These are phyloP conservation scores for Cephalopachus bancanus DNA, from an alignment of 2,797 vertebrate genomes.

Conservation along the genomic window DNA sequence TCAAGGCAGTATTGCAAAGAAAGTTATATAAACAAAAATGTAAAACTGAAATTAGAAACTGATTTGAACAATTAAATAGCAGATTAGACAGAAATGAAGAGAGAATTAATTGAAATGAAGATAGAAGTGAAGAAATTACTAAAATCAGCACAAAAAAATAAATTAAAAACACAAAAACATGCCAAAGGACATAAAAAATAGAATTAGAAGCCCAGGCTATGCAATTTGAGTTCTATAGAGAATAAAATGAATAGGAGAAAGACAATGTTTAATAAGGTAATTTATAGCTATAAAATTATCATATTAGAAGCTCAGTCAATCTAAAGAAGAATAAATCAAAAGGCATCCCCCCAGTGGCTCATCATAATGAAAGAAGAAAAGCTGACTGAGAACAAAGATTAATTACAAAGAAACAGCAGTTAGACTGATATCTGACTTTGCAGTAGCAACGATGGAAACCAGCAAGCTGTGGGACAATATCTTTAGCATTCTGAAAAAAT, in stretches of 20 bases:
- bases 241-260: not conserved
- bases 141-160: not conserved
- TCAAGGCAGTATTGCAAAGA: not conserved
- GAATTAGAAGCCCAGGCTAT: not conserved
- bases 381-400: not conserved
- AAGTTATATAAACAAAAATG: not conserved
- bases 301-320: not conserved
- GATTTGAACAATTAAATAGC: not conserved
- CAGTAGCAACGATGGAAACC: not conserved
- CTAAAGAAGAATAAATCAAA: not conserved
- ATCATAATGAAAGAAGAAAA: not conserved
- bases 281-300: not conserved
- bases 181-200: not conserved
- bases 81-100: not conserved
- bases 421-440: not conserved
- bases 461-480: not conserved
- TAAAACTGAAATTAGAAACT: slow-evolving; percentile 33
- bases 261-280: not conserved
- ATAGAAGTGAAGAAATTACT: not conserved
- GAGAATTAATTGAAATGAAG: slow-evolving; percentile 43
- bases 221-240: not conserved
- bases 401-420: not conserved
- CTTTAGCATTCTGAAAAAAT: slow-evolving; percentile 18
- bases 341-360: not conserved
- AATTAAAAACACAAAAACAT: not conserved